Evolutionary conservation across 2,797 vertebrate genomes (phyloP).

Genomic region (Adelosebastes latens): DNA sequence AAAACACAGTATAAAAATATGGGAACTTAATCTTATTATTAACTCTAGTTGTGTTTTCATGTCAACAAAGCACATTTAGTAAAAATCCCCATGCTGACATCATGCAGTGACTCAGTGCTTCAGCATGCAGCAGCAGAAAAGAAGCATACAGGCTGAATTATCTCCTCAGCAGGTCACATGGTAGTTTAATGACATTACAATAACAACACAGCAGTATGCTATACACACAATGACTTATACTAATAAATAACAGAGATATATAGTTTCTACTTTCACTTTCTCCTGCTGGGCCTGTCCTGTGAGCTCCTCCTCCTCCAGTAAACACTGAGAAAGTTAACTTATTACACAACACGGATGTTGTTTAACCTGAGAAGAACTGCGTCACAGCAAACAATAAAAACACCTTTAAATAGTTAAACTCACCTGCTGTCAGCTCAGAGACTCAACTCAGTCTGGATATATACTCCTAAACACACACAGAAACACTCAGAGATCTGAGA

Average conservation of each 20-base stretch:
- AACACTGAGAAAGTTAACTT: constrained; percentile 55
- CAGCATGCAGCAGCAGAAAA: not conserved
- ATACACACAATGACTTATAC: not conserved
- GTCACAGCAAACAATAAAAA: constrained; percentile 41
- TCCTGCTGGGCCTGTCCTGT: constrained; percentile 8
- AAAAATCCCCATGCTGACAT: not conserved
- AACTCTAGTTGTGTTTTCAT: not conserved
- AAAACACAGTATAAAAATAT: not conserved
- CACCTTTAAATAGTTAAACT: not conserved
- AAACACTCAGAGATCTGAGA: not conserved
- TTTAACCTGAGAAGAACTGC: constrained; percentile 43
- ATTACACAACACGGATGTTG: constrained; percentile 5
- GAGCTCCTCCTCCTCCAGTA: not conserved
- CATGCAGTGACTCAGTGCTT: constrained; percentile 39
- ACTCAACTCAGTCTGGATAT: fast-evolving
- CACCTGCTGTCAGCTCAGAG: constrained; percentile 33
- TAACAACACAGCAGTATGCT: not conserved
- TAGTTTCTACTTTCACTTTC: constrained; percentile 65
- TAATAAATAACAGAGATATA: too few relatives aligned
- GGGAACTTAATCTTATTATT: not conserved
- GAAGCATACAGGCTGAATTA: not conserved
- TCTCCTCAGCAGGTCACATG: constrained; percentile 45
- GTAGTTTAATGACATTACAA: not conserved
- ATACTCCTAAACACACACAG: too few relatives aligned
- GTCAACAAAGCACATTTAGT: too few relatives aligned